Evolutionary conservation across 1,140 invertebrate species (phyloP).

Genomic region (Trichonephila inaurata): DNA sequence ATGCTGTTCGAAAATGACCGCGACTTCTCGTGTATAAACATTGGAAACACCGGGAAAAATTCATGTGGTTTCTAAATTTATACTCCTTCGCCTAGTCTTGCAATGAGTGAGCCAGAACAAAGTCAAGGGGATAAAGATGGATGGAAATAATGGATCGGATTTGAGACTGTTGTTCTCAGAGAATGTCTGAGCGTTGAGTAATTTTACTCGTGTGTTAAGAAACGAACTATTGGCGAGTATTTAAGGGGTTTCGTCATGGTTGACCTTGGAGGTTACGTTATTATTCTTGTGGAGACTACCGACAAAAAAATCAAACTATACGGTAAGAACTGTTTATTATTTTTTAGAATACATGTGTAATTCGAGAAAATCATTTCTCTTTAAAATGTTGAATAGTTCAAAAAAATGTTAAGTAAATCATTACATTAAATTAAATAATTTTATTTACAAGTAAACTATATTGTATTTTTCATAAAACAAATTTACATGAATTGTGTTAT

Average conservation of each 20-base stretch:
- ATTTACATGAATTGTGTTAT: too few species aligned
- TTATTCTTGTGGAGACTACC: slow-evolving; percentile 95
- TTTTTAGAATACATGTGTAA: too few species aligned
- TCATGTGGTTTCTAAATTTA: slow-evolving; percentile 49
- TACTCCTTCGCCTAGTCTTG: not conserved
- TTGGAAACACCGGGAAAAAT: slow-evolving; percentile 13
- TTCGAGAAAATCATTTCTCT: too few species aligned
- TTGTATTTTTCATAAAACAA: too few species aligned
- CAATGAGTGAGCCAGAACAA: not conserved
- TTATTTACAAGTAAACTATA: too few species aligned
- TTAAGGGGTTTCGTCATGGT: slow-evolving; percentile 84
- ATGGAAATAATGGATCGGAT: slow-evolving; percentile 8
- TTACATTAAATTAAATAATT: too few species aligned
- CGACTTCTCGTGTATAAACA: slow-evolving; percentile 36
- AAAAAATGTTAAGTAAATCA: too few species aligned
- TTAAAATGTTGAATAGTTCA: too few species aligned
- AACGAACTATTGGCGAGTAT: slow-evolving; percentile 1
- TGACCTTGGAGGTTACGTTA: slow-evolving; percentile 97
- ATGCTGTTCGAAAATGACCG: slow-evolving; percentile 11
- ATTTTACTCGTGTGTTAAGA: not conserved
- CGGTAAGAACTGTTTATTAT: slow-evolving; percentile 84
- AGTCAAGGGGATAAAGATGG: not conserved
- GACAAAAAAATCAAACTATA: slow-evolving; percentile 97
- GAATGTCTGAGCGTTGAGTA: slow-evolving; percentile 7
- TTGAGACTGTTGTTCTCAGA: not conserved